Evolutionary conservation across 2,113 vertebrate species (phyloP).

Genomic region (Cardinalis cardinalis): DNA sequence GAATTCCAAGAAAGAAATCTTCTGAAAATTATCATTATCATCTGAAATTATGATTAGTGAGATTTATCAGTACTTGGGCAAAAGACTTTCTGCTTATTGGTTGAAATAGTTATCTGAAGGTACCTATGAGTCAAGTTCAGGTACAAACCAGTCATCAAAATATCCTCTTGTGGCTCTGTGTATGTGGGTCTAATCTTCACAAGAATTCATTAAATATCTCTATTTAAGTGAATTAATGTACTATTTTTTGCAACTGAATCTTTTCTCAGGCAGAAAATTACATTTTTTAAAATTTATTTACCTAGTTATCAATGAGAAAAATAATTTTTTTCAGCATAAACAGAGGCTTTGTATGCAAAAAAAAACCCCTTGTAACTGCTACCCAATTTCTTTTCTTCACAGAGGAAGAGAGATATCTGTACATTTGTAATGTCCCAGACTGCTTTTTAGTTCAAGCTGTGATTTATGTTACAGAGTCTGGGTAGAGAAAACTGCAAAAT

Average conservation of each 20-base stretch:
- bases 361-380: not conserved
- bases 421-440: not conserved
- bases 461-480: not conserved
- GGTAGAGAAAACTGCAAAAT: not conserved
- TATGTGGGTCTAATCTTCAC: not conserved
- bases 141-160: not conserved
- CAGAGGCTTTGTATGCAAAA: not conserved
- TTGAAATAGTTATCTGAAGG: not conserved
- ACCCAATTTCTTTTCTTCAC: not conserved
- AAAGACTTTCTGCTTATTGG: not conserved
- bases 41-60: not conserved
- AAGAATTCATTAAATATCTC: not conserved
- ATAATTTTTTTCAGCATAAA: constrained; percentile 9
- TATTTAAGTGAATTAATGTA: not conserved
- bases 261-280: not conserved
- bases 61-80: not conserved
- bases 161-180: not conserved
- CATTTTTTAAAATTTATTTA: not conserved
- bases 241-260: not conserved
- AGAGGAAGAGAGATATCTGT: not conserved
- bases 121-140: not conserved
- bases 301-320: not conserved
- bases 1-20: not conserved
- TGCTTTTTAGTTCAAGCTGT: not conserved
- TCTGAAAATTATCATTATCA: not conserved